Base-by-base conservation (phyloP, 2,113 vertebrate genomes). In the Sitta europaea region DNA sequence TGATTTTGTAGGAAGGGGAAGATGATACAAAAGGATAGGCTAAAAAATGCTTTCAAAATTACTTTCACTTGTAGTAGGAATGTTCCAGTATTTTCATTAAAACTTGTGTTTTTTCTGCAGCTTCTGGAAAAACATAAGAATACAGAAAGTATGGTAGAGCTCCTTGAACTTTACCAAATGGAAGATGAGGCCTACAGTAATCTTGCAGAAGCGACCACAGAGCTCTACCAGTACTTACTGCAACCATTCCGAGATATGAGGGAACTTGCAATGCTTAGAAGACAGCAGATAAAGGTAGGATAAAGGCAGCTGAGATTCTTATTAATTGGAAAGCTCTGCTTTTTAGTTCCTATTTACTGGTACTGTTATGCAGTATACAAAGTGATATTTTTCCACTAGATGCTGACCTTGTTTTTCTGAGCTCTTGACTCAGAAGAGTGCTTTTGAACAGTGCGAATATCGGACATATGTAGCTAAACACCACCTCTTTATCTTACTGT, bases 161-260 rank as follows among this genome's bases (percentile, higher is more conserved):
- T 99, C 90, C 98, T 99, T 96, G 98, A 99, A 89, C 94, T 99
- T 42, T 99, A 99, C 97, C 98, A 98, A 5, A 98, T 99, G 98
- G 99, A 99, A 97, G 99, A 99, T 73, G 98, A 99, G 93, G 99
- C 98, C 4, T 99, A 99, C 42, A 97, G 98, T 35, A 98, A 97
- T 45, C 98, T 99, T 88, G 98, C 99, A 94, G 99, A 99, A 97
- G 99, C 99, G 4, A 99, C 99, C 6, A 99, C 98, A 1, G 99
- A 99, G 95, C 98, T 99, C 25, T 99, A 99, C 95, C 99, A 99
- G 97, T 99, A 99, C 93, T 97, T 99, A 91, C 98, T 99, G 12
- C 99, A 99, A 94, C 99, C 99, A 9, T 99, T 99, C 97, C 98
- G 99, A 96, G 99, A 99, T 98, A 99, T 99, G 99, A 98, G 99